These are phyloP conservation scores for Vicugna pacos DNA, from an alignment of 2,113 vertebrate species.

Conservation along the genomic window DNA sequence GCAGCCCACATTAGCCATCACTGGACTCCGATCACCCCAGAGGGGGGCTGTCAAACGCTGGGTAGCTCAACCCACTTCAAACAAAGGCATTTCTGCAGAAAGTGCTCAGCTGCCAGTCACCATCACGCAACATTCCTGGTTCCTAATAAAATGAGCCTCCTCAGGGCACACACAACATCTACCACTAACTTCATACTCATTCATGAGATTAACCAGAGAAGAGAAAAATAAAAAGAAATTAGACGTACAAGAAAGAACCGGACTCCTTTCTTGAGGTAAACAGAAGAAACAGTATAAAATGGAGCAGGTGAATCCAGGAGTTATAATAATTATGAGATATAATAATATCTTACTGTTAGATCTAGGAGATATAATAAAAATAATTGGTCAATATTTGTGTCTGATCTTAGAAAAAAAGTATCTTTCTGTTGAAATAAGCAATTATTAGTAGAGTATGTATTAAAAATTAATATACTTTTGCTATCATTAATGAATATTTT, in stretches of 20 bases:
- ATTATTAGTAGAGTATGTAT: neutral
- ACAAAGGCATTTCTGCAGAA: neutral
- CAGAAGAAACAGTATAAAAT: neutral
- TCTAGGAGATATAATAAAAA: neutral
- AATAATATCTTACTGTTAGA: neutral
- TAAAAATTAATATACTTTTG: neutral
- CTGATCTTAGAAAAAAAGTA: neutral
- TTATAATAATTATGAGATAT: neutral
- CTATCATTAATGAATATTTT: neutral
- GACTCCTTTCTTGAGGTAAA: neutral
- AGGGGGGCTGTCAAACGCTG: neutral
- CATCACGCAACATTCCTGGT: neutral
- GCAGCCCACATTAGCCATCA: neutral
- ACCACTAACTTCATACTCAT: neutral
- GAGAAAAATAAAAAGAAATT: neutral
- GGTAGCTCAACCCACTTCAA: rapidly evolving
- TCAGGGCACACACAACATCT: neutral
- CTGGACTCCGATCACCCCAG: rapidly evolving
- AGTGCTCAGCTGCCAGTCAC: neutral
- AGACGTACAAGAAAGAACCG: neutral
- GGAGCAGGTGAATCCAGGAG: neutral
- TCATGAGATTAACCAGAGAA: neutral
- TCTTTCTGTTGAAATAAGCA: neutral
- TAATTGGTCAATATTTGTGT: neutral
- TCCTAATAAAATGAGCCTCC: neutral